Evolutionary conservation across 2,797 vertebrate species (phyloP), one percentile per base, ranked within the genome.

Genomic region (Amphiprion clarkii): DNA sequence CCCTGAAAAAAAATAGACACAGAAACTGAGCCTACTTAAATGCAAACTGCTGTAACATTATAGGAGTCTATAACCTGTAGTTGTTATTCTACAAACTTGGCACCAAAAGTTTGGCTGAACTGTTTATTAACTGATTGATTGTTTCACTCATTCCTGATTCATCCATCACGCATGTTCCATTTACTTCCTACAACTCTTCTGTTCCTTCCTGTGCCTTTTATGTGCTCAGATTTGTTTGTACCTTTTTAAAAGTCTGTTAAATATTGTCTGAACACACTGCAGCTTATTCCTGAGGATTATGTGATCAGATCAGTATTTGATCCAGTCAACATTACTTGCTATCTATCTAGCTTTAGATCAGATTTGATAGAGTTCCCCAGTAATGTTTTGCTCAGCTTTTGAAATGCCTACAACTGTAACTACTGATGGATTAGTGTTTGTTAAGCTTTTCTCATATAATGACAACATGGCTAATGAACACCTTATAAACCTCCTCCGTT

Each of bases 291-390:
- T 13, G 69, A 39, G 29, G 25, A 60, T 69, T 39, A 65, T 36
- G 57, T 16, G 4, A 85, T 69, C 36, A 19, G 13, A 67, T 66
- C n/a, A 44, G 31, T 44, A 44, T 67, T 31, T 65, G 42, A 67
- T 71, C 40, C 19, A 29, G 27, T 74, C 23, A 56, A 17, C 42
- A n/a, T 46, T 17, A 23, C 33, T 64, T 74, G 7, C 46, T 5
- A 16, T 69, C 33, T 21, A 16, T 46, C 14, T 74, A n/a, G 21
- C 6, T n/a, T 56, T 12, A 36, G 21, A 27, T 67, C 27, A 40
- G 14, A 1, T 14, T 23, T 6, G 36, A 53, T 6, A 2, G n/a
- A 67, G 51, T 29, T 55, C 10, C 36, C 51, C 61, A 40, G 39
- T 40, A 42, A n/a, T 25, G 29, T 39, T n/a, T 19, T 17, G 16